Conservation (phyloP, 2,113 vertebrate species). For the Dasyornis broadbenti region DNA sequence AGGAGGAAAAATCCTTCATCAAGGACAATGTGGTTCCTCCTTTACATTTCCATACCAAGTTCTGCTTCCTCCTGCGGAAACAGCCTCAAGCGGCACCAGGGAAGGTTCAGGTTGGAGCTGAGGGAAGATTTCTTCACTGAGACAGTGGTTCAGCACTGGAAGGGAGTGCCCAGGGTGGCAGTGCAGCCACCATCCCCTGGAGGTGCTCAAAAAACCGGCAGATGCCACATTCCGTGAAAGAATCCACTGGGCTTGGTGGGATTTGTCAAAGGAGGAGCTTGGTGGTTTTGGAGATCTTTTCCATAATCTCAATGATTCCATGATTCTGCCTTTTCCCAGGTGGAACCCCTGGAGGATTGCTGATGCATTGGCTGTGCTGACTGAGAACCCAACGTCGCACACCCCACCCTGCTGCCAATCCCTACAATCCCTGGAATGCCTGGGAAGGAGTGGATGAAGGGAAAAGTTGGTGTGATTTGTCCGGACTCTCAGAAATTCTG, state of each 20-base stretch:
- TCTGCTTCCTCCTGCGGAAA: neutral
- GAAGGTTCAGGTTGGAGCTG: neutral
- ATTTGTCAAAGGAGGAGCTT: neutral
- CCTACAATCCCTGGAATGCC: neutral
- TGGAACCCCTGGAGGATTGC: neutral
- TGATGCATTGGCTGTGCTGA: neutral
- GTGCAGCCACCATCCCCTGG: neutral
- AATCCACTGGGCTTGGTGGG: neutral
- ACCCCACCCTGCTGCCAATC: neutral
- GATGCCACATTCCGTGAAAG: neutral
- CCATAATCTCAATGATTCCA: neutral
- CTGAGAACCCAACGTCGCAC: neutral
- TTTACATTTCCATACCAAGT: neutral
- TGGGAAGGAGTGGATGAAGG: neutral
- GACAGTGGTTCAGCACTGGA: neutral
- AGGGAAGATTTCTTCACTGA: neutral
- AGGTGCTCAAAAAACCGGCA: neutral
- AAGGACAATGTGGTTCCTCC: neutral
- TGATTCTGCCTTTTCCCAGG: neutral
- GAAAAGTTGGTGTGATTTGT: neutral
- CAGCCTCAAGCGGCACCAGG: neutral
- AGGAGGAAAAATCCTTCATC: neutral
- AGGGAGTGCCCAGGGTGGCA: neutral
- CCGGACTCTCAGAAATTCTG: neutral
- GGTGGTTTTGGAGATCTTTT: neutral